phyloP scores from a whole-genome alignment of 1,140 invertebrate species.

The Zaprionus africanus region DNA sequence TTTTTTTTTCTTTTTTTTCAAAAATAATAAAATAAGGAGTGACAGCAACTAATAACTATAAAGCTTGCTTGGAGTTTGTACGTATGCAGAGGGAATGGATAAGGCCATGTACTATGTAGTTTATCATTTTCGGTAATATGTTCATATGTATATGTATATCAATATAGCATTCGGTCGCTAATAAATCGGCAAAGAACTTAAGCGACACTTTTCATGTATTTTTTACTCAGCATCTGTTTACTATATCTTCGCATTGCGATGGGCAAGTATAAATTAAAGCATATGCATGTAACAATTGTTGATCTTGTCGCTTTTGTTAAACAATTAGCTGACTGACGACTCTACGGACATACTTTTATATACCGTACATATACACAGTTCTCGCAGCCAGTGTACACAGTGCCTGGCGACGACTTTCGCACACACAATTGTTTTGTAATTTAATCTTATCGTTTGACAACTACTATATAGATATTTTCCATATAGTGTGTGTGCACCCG shows the following conservation, averaged over 20 bases:
- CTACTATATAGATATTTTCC: slow-evolving; percentile 45
- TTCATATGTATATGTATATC: not conserved
- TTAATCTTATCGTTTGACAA: slow-evolving; percentile 77
- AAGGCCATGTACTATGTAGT: not conserved
- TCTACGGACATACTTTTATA: slow-evolving; percentile 31
- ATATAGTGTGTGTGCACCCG: slow-evolving; percentile 1
- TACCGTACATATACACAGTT: slow-evolving; percentile 20
- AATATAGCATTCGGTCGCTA: slow-evolving; percentile 2
- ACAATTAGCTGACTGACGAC: slow-evolving; percentile 57
- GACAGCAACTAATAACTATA: not conserved
- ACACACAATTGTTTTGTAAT: slow-evolving; percentile 72
- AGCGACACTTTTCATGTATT: slow-evolving; percentile 11
- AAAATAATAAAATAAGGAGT: not conserved
- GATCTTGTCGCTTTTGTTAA: slow-evolving; percentile 57
- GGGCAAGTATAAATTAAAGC: slow-evolving; percentile 50
- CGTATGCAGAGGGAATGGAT: not conserved
- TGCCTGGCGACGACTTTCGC: slow-evolving; percentile 15
- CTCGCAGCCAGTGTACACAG: slow-evolving; percentile 11
- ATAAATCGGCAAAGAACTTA: slow-evolving; percentile 1
- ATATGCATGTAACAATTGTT: slow-evolving; percentile 51
- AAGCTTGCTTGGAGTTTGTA: not conserved
- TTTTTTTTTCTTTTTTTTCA: no score
- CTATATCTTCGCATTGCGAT: slow-evolving; percentile 39
- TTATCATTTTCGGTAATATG: not conserved
- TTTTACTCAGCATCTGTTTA: slow-evolving; percentile 37